phyloP scores from a whole-genome alignment of 1,140 invertebrate genomes.

The Drosophila hydei region DNA sequence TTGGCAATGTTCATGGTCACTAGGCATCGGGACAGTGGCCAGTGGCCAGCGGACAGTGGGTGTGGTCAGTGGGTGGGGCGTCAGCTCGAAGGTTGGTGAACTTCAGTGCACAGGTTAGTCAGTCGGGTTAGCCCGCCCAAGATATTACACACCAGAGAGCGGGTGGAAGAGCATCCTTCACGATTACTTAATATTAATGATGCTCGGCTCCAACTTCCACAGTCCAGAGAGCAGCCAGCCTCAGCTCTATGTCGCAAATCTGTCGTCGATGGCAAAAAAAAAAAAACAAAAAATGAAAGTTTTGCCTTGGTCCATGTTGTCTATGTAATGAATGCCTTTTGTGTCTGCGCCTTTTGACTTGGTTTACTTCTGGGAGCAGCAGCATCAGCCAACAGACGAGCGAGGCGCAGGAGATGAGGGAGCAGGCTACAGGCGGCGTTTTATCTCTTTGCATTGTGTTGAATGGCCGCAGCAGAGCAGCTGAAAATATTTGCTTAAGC shows the following conservation, averaged over 20 bases:
- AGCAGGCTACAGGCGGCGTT: constrained; percentile 17
- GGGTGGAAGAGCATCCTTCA: constrained; percentile 70
- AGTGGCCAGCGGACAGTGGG: background rate
- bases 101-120: constrained; percentile 66
- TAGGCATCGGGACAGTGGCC: constrained; percentile 22
- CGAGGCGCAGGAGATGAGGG: background rate
- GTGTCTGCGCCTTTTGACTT: constrained; percentile 55
- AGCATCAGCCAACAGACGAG: background rate
- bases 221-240: constrained; percentile 1
- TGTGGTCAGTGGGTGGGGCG: background rate
- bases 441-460: constrained; percentile 73
- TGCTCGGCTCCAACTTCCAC: constrained; percentile 41
- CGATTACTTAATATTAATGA: constrained; percentile 83
- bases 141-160: constrained; percentile 71
- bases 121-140: constrained; percentile 27
- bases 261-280: constrained; percentile 71
- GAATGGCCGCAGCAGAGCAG: constrained; percentile 44
- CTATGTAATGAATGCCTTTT: constrained; percentile 80
- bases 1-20: constrained; percentile 69
- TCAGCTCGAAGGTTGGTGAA: constrained; percentile 58
- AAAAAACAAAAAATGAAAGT: constrained; percentile 1
- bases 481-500: constrained; percentile 80
- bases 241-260: constrained; percentile 67
- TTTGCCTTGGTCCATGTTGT: constrained; percentile 54
- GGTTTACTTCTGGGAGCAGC: constrained; percentile 33